Evolutionary conservation across 2,113 vertebrate species (phyloP).

Genomic region (Corapipo altera): DNA sequence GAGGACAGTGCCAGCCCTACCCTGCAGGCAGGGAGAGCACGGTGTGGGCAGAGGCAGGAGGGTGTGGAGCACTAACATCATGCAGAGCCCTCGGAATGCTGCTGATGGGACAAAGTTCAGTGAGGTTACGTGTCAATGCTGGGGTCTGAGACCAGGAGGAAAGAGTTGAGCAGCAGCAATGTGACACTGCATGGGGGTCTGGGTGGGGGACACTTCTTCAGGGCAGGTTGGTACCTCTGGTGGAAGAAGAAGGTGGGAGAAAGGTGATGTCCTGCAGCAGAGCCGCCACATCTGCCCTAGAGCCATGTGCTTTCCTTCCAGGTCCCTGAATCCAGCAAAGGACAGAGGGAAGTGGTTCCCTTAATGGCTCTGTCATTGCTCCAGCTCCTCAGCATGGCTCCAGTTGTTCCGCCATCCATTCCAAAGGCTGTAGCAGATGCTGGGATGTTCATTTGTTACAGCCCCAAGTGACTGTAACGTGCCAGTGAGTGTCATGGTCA

Average conservation of each 20-base stretch:
- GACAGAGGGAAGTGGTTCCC: not conserved
- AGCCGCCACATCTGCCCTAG: not conserved
- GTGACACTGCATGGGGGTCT: not conserved
- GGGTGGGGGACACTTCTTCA: not conserved
- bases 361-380: not conserved
- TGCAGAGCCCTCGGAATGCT: not conserved
- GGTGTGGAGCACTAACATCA: not conserved
- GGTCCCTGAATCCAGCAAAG: not conserved
- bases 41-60: not conserved
- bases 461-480: not conserved
- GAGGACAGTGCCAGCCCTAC: not conserved
- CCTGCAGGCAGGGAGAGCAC: not conserved
- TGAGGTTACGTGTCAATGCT: rapidly evolving
- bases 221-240: not conserved
- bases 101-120: not conserved
- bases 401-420: not conserved
- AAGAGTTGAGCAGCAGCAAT: not conserved
- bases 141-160: not conserved
- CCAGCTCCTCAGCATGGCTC: not conserved
- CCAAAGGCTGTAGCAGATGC: not conserved
- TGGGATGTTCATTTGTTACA: not conserved
- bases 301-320: not conserved
- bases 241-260: not conserved
- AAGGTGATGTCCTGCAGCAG: not conserved
- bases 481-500: rapidly evolving